Base-by-base conservation (phyloP, 2,888 invertebrate species). In the Cephonodes hylas region DNA sequence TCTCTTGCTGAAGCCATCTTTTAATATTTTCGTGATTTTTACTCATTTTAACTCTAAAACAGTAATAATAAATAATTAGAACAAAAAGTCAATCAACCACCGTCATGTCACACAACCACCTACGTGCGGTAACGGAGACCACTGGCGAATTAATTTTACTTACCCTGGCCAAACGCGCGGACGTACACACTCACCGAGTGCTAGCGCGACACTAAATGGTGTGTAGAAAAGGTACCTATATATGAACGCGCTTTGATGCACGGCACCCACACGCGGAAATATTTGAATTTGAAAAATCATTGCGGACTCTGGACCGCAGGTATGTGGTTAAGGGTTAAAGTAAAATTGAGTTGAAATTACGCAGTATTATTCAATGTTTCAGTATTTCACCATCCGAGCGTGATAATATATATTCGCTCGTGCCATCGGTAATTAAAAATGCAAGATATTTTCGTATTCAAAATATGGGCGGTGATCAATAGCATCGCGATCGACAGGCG, bases 401-500 rank as follows among this genome's bases (percentile, higher is more conserved):
- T n/a, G n/a, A 38, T n/a, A 38, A 38, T 38, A 4, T n/a, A 38
- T 38, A 13, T 38, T 38, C 38, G n/a, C n/a, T 38, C 38, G 38
- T n/a, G 25, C 0, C 18, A 10, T 18, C 42, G 18, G 10, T 25
- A 38, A 23, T 60, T 42, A 38, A 42, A 53, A 42, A 58, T 48
- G 34, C 46, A 60, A 60, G 46, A 25, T 25, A 48, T 38, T 42
- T 48, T 38, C 48, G 42, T 61, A 80, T 78, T 76, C 73, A 73
- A 73, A 70, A 80, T 83, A 83, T 83, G 73, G 81, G 76, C 71
- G 77, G 81, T 83, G 85, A 87, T 87, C 85, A 80, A 88, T 85
- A 85, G 80, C 77, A 69, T 70, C 75, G 80, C 74, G 76, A 77
- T 76, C 73, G 77, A 76, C 80, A 70, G 69, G 74, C 74, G 75